Evolutionary conservation across 2,888 invertebrate genomes (phyloP).

Genomic region (Drosophila merina): DNA sequence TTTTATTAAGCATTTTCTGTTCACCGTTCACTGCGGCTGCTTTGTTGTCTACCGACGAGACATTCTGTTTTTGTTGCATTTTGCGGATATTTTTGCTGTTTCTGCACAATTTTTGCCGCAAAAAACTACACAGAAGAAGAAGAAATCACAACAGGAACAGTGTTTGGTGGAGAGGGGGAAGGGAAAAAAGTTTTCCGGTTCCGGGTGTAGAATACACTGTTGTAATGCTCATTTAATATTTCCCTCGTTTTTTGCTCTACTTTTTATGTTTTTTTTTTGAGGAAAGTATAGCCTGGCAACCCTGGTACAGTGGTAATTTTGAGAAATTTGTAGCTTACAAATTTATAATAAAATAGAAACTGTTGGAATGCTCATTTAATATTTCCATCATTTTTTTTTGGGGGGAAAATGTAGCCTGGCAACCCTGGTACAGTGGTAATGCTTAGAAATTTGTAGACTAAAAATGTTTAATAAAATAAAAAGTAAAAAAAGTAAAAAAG

Average conservation of each 20-base stretch:
- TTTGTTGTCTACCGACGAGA: slow-evolving; percentile 37
- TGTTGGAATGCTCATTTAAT: too few relatives aligned
- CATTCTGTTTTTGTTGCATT: slow-evolving; percentile 35
- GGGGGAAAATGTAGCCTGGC: too few relatives aligned
- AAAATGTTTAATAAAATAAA: too few relatives aligned
- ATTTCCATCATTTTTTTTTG: too few relatives aligned
- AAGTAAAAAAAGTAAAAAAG: too few relatives aligned
- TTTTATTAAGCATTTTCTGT: slow-evolving; percentile 50
- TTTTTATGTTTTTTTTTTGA: neutral
- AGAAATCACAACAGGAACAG: slow-evolving; percentile 10
- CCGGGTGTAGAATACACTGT: slow-evolving; percentile 30
- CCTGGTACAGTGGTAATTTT: slow-evolving; percentile 10
- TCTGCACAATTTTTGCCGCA: slow-evolving; percentile 14
- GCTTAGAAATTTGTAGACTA: too few relatives aligned
- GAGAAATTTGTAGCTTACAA: neutral
- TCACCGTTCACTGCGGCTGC: slow-evolving; percentile 13
- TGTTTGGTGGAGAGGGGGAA: neutral
- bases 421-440: too few relatives aligned
- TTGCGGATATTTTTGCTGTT: slow-evolving; percentile 12
- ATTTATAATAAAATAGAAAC: too few relatives aligned
- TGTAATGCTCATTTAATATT: slow-evolving; percentile 41
- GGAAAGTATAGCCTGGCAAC: slow-evolving; percentile 13
- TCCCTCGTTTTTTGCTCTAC: slow-evolving; percentile 11
- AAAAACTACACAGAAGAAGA: slow-evolving; percentile 12
- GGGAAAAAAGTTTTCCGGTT: slow-evolving; percentile 28